Conservation (phyloP, 2,797 vertebrate species). For the Megaceryle alcyon region DNA sequence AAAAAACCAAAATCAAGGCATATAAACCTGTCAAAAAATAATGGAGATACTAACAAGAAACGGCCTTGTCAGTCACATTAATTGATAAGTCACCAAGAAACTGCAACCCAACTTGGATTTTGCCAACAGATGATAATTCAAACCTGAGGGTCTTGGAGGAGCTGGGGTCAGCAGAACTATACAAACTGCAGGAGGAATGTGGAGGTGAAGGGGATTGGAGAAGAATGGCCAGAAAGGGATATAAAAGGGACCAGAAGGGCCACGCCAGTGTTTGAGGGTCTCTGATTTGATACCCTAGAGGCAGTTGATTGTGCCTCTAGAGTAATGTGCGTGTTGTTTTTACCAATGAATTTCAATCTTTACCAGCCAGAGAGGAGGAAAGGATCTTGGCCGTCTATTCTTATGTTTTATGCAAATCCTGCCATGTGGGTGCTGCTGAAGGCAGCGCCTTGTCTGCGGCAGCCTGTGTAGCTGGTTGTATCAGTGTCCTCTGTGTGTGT, state of each 20-base stretch:
- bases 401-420: background rate
- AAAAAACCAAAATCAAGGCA: background rate
- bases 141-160: background rate
- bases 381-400: background rate
- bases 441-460: background rate
- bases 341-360: background rate
- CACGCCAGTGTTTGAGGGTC: background rate
- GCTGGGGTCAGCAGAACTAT: background rate
- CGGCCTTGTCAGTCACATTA: background rate
- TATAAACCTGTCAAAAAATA: background rate
- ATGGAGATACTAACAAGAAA: background rate
- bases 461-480: background rate
- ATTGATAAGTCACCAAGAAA: background rate
- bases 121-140: background rate
- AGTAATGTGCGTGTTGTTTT: background rate
- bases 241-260: background rate
- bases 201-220: background rate
- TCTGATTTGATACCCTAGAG: rapidly evolving
- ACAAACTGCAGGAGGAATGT: background rate
- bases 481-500: background rate
- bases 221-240: background rate
- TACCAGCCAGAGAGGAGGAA: background rate
- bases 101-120: background rate
- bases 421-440: background rate
- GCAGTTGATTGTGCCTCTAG: background rate